phyloP scores from a whole-genome alignment of 2,113 vertebrate species.

The Triplophysa dalaica region DNA sequence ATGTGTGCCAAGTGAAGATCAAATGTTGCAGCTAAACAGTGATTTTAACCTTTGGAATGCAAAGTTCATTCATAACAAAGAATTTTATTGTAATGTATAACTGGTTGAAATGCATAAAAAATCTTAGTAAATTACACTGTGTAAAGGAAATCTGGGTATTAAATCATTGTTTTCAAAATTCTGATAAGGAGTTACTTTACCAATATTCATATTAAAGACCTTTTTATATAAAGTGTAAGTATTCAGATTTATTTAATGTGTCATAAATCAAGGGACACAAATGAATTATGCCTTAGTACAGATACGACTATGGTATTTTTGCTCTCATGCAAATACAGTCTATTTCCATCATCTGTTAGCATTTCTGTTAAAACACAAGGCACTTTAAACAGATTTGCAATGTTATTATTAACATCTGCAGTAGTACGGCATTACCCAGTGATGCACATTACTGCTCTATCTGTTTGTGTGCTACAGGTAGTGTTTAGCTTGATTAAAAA shows the following conservation, averaged over 20 bases:
- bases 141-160: not conserved
- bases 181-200: not conserved
- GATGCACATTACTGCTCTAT: not conserved
- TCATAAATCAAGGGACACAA: not conserved
- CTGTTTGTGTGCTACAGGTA: not conserved
- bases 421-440: not conserved
- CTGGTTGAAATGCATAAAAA: not conserved
- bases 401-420: not conserved
- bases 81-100: not conserved
- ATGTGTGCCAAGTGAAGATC: not conserved
- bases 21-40: constrained; percentile 1
- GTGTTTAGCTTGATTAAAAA: constrained; percentile 1
- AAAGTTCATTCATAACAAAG: not conserved
- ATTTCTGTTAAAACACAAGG: constrained; percentile 3
- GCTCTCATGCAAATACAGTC: not conserved
- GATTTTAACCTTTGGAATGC: not conserved
- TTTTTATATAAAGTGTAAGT: not conserved
- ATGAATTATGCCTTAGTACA: not conserved
- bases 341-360: not conserved
- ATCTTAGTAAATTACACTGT: not conserved
- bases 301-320: not conserved
- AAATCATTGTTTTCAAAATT: not conserved
- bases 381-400: constrained; percentile 14
- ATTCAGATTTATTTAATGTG: not conserved
- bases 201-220: not conserved